Conservation (phyloP, 2,797 vertebrate species). For the Diplodus sargus region DNA sequence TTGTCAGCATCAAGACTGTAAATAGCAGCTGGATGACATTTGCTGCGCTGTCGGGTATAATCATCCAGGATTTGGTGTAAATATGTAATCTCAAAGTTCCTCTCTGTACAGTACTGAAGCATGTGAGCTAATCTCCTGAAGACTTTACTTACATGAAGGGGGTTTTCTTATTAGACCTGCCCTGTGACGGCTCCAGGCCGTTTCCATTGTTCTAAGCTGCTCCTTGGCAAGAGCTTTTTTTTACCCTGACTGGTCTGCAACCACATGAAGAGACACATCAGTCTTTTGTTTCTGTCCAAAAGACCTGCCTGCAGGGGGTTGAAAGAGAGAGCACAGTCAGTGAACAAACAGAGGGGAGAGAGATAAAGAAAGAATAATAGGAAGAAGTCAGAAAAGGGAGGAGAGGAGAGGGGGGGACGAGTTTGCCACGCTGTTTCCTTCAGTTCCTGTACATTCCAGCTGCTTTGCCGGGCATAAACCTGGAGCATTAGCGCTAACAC, state of each 20-base stretch:
- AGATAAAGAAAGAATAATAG: slow-evolving; percentile 49
- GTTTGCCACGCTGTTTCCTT: slow-evolving; percentile 71
- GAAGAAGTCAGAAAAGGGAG: slow-evolving; percentile 37
- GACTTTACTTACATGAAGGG: slow-evolving; percentile 47
- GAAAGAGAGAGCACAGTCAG: slow-evolving; percentile 57
- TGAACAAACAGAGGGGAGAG: slow-evolving; percentile 17
- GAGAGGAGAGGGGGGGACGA: slow-evolving; percentile 25
- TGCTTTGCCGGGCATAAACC: slow-evolving; percentile 80
- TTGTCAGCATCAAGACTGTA: slow-evolving; percentile 18
- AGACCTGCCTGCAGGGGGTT: slow-evolving; percentile 73
- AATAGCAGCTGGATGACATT: slow-evolving; percentile 42
- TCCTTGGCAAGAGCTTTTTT: slow-evolving; percentile 50
- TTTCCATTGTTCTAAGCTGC: slow-evolving; percentile 69
- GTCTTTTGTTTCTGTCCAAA: slow-evolving; percentile 72
- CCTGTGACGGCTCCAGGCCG: slow-evolving; percentile 60
- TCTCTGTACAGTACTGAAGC: slow-evolving; percentile 38
- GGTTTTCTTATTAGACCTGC: slow-evolving; percentile 62
- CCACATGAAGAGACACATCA: slow-evolving; percentile 74
- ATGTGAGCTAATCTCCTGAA: slow-evolving; percentile 54
- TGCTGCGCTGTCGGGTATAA: slow-evolving; percentile 37
- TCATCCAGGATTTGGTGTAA: slow-evolving; percentile 40
- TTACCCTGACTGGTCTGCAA: slow-evolving; percentile 55
- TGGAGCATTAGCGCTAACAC: slow-evolving; percentile 67
- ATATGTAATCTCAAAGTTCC: slow-evolving; percentile 41
- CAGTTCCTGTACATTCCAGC: slow-evolving; percentile 82